Evolutionary conservation across 2,113 vertebrate genomes (phyloP).

Genomic region (Azemiops feae): DNA sequence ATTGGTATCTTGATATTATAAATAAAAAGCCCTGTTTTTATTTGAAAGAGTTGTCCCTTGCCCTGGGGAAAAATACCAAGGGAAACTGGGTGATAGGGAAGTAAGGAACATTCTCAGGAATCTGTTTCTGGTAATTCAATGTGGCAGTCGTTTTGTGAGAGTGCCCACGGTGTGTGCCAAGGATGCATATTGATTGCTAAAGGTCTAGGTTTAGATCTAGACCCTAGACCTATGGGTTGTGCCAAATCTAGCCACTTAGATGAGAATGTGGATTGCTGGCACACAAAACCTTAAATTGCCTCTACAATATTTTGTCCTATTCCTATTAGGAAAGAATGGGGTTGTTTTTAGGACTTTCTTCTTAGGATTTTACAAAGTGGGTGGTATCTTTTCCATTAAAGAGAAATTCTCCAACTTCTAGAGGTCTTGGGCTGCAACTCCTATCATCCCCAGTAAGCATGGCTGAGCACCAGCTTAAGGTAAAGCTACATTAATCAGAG

Average conservation of each 20-base stretch:
- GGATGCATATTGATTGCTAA: neutral
- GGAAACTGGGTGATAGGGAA: neutral
- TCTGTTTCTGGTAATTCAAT: neutral
- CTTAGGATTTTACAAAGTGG: neutral
- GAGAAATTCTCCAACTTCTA: neutral
- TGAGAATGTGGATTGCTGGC: neutral
- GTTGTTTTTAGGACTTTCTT: neutral
- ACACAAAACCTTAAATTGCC: neutral
- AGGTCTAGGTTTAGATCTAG: too few relatives aligned
- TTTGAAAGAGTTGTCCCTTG: neutral
- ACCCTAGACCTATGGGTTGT: too few relatives aligned
- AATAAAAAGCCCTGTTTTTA: neutral
- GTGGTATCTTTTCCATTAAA: neutral
- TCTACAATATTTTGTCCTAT: neutral
- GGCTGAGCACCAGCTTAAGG: neutral
- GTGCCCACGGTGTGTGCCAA: neutral
- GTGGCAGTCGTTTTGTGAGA: neutral
- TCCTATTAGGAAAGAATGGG: neutral
- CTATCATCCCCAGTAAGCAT: neutral
- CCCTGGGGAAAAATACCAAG: neutral
- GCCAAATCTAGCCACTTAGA: neutral
- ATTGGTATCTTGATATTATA: neutral
- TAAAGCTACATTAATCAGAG: neutral
- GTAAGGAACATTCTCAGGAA: neutral
- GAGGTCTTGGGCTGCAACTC: neutral